Evolutionary conservation across 2,888 invertebrate species (phyloP).

Genomic region (Ormia ochracea): DNA sequence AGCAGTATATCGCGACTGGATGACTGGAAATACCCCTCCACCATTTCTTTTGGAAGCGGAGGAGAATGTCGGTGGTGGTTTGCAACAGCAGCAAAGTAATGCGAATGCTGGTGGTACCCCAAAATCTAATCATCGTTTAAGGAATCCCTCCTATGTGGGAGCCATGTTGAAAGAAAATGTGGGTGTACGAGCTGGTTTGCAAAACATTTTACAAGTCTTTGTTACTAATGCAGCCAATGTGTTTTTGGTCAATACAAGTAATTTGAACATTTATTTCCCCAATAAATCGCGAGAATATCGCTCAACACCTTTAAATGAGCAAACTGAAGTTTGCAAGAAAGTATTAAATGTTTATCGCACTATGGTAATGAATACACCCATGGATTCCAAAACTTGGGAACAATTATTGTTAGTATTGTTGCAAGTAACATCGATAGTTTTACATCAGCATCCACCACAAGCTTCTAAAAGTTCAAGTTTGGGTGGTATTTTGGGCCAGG

Average conservation of each 20-base stretch:
- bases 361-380: constrained; percentile 96
- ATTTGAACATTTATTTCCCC: constrained; percentile 79
- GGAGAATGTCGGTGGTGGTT: constrained; percentile 71
- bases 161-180: constrained; percentile 88
- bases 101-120: constrained; percentile 77
- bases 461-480: constrained; percentile 83
- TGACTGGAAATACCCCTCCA: constrained; percentile 88
- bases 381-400: constrained; percentile 96
- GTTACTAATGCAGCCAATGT: constrained; percentile 97
- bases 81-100: constrained; percentile 63
- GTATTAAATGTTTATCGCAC: constrained; percentile 96
- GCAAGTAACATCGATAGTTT: constrained; percentile 92
- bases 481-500: constrained; percentile 88
- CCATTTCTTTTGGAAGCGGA: constrained; percentile 86
- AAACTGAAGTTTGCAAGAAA: constrained; percentile 96
- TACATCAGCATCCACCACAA: constrained; percentile 85
- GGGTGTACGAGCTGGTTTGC: constrained; percentile 88
- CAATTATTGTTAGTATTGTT: constrained; percentile 90
- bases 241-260: constrained; percentile 82
- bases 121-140: constrained; percentile 79
- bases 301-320: constrained; percentile 88
- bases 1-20: constrained; percentile 96
- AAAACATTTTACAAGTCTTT: constrained; percentile 81
- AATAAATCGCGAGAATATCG: constrained; percentile 80
- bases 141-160: constrained; percentile 91